Conservation (phyloP, 2,888 invertebrate genomes). For the Ceriagrion tenellum region DNA sequence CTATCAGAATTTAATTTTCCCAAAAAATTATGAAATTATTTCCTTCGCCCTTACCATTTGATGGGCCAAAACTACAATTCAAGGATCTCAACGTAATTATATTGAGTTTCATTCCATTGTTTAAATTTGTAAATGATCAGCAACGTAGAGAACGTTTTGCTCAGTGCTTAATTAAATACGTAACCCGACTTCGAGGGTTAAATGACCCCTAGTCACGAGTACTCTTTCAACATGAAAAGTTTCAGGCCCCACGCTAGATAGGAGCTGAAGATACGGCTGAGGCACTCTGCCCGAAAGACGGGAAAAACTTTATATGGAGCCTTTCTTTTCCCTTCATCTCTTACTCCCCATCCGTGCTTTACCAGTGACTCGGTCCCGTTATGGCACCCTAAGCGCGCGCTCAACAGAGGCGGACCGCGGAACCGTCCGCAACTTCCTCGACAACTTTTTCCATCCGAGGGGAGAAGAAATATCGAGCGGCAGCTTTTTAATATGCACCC, state of each 20-base stretch:
- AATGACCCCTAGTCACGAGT: too few relatives aligned
- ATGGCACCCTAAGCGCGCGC: not conserved
- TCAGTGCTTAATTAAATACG: too few relatives aligned
- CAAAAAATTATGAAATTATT: too few relatives aligned
- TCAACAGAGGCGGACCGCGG: not conserved
- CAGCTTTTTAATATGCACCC: not conserved
- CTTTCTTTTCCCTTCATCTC: not conserved
- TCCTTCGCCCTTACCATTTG: too few relatives aligned
- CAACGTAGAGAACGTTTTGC: too few relatives aligned
- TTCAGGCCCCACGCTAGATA: not conserved
- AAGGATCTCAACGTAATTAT: too few relatives aligned
- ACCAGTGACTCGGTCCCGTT: not conserved
- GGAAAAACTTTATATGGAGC: not conserved
- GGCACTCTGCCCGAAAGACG: not conserved
- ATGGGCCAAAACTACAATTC: too few relatives aligned
- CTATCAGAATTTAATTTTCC: too few relatives aligned
- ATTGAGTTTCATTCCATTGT: too few relatives aligned
- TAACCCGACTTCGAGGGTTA: too few relatives aligned
- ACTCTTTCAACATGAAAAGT: not conserved
- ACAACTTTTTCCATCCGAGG: not conserved
- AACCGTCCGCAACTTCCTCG: not conserved
- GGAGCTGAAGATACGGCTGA: not conserved
- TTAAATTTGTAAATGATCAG: too few relatives aligned
- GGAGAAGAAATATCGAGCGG: not conserved
- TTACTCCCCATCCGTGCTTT: not conserved